These are phyloP conservation scores for Caerostris extrusa DNA, from an alignment of 1,140 invertebrate species.

Conservation along the genomic window DNA sequence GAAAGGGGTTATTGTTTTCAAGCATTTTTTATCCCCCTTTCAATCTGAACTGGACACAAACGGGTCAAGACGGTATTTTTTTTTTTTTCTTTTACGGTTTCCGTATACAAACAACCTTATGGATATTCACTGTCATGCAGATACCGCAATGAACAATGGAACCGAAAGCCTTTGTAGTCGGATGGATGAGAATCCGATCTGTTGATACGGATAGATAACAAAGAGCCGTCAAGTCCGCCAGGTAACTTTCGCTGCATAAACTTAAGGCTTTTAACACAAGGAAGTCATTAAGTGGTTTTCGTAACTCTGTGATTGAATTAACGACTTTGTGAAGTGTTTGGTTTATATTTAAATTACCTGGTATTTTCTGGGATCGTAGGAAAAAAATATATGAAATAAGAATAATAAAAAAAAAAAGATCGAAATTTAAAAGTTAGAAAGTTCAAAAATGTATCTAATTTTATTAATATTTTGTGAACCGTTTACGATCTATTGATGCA, in stretches of 20 bases:
- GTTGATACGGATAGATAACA: neutral
- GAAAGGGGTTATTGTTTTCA: neutral
- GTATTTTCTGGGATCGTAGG: too few species aligned
- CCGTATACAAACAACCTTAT: neutral
- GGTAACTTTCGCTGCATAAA: neutral
- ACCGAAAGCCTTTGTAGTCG: neutral
- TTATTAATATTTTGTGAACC: too few species aligned
- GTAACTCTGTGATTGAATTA: neutral
- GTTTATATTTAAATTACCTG: too few species aligned
- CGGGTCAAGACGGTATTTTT: neutral
- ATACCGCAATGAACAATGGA: neutral
- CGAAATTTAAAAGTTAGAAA: too few species aligned
- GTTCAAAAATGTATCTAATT: too few species aligned
- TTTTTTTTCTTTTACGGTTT: neutral
- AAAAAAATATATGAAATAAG: too few species aligned
- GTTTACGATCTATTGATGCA: too few species aligned
- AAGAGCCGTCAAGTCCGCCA: neutral
- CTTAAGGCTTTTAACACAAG: neutral
- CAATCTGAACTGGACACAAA: constrained; percentile 5
- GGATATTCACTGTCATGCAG: constrained; percentile 23
- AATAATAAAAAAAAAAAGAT: too few species aligned
- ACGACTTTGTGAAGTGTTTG: neutral
- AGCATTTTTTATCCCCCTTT: neutral
- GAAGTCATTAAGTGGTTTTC: neutral
- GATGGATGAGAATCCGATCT: constrained; percentile 16